Evolutionary conservation across 1,140 invertebrate genomes (phyloP), one percentile per base, ranked within the genome.

Genomic region (Bombus pascuorum): DNA sequence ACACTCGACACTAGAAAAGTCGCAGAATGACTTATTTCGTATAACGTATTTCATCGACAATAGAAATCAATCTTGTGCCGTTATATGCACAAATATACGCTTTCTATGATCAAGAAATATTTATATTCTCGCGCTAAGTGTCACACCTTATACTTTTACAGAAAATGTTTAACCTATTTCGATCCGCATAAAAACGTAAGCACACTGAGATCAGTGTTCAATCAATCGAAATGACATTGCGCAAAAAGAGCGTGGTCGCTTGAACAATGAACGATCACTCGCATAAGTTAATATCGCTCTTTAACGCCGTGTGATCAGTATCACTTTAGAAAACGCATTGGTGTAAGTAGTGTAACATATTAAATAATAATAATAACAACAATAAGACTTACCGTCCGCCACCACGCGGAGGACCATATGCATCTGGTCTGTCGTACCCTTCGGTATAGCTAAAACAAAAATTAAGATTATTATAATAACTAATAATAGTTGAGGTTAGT

Each of bases 71-170:
- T 32, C 59, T 62, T 44, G 42, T 57, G 75, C n/a, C 44, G 37
- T 81, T 59, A 47, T 76, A 75, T 37, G 65, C 59, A 70, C 44
- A 47, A 76, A 75, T n/a, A 47, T 81, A 85, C 71, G 75, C 75
- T 53, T 68, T 72, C 28, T 76, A 75, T 57, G 39, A 78, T 78
- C 74, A 81, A 76, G 47, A 77, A 71, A 80, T 44, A 28, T 76
- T 79, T 37, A 32, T 62, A 84, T 57, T 79, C 59, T 88, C 83
- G 87, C 84, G 82, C 89, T 62, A 84, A 91, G 90, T 89, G 92
- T 95, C 93, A 93, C 94, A 95, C 90, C 94, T 95, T 95, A 94
- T 94, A 94, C 94, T 94, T 94, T 92, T 92, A 92, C 91, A 93
- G 90, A 89, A 85, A 86, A 91, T 89, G 79, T 80, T 87, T 70